Evolutionary conservation across 2,797 vertebrate genomes (phyloP).

Genomic region (Brotula barbata): DNA sequence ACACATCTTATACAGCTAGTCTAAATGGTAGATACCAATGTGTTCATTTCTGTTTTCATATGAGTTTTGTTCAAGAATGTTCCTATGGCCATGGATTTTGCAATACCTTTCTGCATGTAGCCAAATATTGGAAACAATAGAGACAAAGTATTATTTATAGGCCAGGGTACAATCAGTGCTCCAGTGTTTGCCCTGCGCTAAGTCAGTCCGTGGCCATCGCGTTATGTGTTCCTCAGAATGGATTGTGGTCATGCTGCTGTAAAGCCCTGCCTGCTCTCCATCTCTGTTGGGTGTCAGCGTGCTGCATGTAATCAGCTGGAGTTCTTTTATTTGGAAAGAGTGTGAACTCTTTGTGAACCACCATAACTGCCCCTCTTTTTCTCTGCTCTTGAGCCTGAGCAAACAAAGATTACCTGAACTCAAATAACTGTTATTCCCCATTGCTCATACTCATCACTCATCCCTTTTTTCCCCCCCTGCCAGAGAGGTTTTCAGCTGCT

Average conservation of each 20-base stretch:
- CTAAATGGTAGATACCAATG: neutral
- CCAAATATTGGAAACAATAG: constrained; percentile 21
- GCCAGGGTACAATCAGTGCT: constrained; percentile 13
- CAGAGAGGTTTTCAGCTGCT: too few species aligned
- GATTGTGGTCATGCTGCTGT: constrained; percentile 9
- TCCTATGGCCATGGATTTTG: constrained; percentile 5
- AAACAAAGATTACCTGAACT: constrained; percentile 37
- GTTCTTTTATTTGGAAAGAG: constrained; percentile 34
- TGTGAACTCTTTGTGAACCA: constrained; percentile 56
- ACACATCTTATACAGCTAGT: too few species aligned
- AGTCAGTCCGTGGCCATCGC: constrained; percentile 61
- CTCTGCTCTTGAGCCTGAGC: constrained; percentile 33
- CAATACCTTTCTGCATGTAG: constrained; percentile 14
- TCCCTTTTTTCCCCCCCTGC: too few species aligned
- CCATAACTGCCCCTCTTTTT: constrained; percentile 13
- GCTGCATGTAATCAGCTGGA: constrained; percentile 26
- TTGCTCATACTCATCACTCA: constrained; percentile 10
- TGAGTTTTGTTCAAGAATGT: constrained; percentile 1
- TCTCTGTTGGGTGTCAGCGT: constrained; percentile 3
- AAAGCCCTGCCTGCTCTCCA: constrained; percentile 17
- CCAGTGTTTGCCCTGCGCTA: constrained; percentile 50
- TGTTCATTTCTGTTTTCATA: neutral
- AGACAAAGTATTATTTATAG: constrained; percentile 45
- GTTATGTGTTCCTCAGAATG: constrained; percentile 19
- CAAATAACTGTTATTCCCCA: constrained; percentile 5